These are phyloP conservation scores for Battus philenor DNA, from an alignment of 1,140 invertebrate species.

Conservation along the genomic window DNA sequence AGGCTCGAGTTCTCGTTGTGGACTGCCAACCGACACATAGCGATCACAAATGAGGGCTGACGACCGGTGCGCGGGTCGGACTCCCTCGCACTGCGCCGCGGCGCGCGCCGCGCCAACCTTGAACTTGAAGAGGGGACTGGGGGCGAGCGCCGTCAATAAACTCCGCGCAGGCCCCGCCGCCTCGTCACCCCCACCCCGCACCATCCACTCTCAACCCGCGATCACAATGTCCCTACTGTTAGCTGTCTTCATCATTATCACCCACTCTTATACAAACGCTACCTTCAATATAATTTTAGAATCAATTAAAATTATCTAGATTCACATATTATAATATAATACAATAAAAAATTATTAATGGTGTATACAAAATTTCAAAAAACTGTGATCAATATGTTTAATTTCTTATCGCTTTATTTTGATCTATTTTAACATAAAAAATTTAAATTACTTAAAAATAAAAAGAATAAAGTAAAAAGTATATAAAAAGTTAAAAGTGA, in stretches of 20 bases:
- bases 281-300: too few relatives aligned
- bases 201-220: constrained; percentile 6
- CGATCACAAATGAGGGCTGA: constrained; percentile 71
- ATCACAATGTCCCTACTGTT: not conserved
- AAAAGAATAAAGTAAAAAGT: too few relatives aligned
- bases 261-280: too few relatives aligned
- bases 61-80: constrained; percentile 74
- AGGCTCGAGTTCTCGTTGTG: constrained; percentile 53
- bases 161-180: constrained; percentile 66
- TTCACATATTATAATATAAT: not conserved
- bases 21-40: constrained; percentile 66
- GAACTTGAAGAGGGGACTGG: constrained; percentile 79
- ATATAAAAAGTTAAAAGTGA: too few relatives aligned
- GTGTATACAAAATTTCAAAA: too few relatives aligned
- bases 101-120: constrained; percentile 81
- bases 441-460: too few relatives aligned
- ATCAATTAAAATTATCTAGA: not conserved
- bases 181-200: constrained; percentile 22
- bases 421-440: too few relatives aligned
- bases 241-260: not conserved
- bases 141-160: constrained; percentile 67
- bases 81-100: constrained; percentile 76
- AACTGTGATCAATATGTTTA: too few relatives aligned
- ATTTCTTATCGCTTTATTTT: too few relatives aligned
- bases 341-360: too few relatives aligned